Evolutionary conservation across 2,888 invertebrate species (phyloP).

Genomic region (Drosophila fungiperda): DNA sequence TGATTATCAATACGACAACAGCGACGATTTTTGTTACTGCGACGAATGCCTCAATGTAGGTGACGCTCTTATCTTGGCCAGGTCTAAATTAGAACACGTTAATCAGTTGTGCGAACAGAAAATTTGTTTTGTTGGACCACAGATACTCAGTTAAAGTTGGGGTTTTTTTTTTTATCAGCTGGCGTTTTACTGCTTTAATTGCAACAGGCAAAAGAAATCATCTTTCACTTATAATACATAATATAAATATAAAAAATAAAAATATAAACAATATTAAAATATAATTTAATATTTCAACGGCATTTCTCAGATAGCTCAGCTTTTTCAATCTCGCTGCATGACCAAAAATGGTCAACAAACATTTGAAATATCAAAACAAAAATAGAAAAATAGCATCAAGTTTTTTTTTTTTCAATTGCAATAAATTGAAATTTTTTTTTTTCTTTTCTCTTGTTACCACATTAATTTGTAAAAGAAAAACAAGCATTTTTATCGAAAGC

Average conservation of each 20-base stretch:
- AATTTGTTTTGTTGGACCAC: neutral
- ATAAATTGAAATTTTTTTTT: neutral
- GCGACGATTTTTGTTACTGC: slow-evolving; percentile 91
- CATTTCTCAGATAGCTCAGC: neutral
- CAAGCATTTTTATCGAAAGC: neutral
- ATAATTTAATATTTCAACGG: neutral
- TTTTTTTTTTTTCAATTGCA: neutral
- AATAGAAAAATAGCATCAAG: neutral
- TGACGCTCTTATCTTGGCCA: slow-evolving; percentile 24
- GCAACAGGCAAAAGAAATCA: neutral
- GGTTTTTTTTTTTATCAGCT: neutral
- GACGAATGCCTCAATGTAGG: slow-evolving; percentile 88
- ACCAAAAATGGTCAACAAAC: too few species aligned
- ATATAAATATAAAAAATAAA: neutral
- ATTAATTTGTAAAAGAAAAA: too few species aligned
- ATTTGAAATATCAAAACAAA: too few species aligned
- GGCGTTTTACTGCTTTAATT: neutral
- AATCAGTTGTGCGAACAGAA: slow-evolving; percentile 31
- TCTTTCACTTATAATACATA: neutral
- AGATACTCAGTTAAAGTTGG: neutral
- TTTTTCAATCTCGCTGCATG: neutral
- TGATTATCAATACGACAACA: slow-evolving; percentile 73
- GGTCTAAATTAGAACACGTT: slow-evolving; percentile 18
- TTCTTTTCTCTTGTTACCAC: neutral
- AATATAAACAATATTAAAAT: neutral